Conservation (phyloP, 2,113 vertebrate species). For the Orientallactaga bullata region DNA sequence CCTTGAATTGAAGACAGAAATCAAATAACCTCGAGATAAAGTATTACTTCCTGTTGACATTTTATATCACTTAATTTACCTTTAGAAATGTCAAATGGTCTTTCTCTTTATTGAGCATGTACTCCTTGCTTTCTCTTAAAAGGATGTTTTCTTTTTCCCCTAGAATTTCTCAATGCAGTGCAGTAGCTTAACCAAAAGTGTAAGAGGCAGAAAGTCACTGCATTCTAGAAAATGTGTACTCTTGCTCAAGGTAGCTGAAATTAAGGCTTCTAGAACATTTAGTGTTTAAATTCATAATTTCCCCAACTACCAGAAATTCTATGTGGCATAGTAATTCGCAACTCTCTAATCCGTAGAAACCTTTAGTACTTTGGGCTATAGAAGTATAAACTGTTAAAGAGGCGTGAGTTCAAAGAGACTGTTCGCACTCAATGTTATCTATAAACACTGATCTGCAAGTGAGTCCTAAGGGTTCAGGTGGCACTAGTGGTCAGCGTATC, state of each 20-base stretch:
- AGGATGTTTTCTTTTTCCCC: not conserved
- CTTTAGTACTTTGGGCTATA: not conserved
- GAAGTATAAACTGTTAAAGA: not conserved
- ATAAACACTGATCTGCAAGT: not conserved
- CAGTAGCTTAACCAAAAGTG: constrained; percentile 37
- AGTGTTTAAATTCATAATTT: not conserved
- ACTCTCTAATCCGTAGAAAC: not conserved
- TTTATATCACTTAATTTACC: constrained; percentile 74
- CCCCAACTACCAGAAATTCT: constrained; percentile 1
- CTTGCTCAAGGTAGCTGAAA: constrained; percentile 56
- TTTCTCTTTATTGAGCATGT: constrained; percentile 52
- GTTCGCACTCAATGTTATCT: not conserved
- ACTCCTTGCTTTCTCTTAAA: constrained; percentile 47
- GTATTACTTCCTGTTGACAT: constrained; percentile 75
- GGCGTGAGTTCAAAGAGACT: not conserved
- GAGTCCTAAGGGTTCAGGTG: not conserved
- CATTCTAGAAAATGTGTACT: not conserved
- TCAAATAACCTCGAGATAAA: constrained; percentile 69
- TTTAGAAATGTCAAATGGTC: constrained; percentile 73
- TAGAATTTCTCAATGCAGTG: constrained; percentile 53
- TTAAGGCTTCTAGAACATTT: constrained; percentile 31
- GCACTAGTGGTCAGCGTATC: not conserved
- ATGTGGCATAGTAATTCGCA: not conserved
- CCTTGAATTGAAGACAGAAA: constrained; percentile 66
- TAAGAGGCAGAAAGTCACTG: not conserved